These are phyloP conservation scores for Ptyas mucosa DNA, from an alignment of 2,113 vertebrate genomes.

Conservation along the genomic window DNA sequence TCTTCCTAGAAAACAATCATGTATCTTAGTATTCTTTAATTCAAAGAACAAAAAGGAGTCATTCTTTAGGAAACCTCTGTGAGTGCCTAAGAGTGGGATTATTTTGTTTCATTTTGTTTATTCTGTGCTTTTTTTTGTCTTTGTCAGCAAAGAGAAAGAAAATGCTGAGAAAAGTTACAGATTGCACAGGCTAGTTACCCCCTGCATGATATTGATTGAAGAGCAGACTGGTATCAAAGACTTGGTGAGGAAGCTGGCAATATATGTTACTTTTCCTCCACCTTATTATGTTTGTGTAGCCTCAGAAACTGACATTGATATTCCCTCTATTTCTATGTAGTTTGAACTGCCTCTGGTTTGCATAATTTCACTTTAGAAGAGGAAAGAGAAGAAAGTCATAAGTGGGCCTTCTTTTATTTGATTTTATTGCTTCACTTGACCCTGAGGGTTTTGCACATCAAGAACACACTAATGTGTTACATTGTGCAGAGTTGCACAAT, in stretches of 20 bases:
- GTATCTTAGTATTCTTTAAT: not conserved
- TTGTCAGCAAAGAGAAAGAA: not conserved
- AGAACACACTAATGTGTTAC: not conserved
- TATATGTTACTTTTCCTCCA: not conserved
- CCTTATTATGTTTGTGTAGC: not conserved
- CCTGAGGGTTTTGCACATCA: not conserved
- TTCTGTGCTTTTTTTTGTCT: not conserved
- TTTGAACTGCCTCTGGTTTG: not conserved
- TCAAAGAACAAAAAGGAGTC: not conserved
- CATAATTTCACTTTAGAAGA: not conserved
- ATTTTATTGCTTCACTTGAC: not conserved
- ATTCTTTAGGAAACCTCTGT: not conserved
- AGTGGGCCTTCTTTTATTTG: not conserved
- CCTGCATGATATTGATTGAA: not conserved
- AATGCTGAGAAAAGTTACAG: not conserved
- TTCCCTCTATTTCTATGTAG: not conserved
- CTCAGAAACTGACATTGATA: not conserved
- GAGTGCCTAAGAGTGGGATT: not conserved
- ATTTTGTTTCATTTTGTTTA: not conserved
- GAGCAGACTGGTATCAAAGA: not conserved
- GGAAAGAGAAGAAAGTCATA: not conserved
- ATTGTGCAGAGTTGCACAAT: not conserved
- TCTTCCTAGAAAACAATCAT: not conserved
- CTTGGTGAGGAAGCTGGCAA: not conserved
- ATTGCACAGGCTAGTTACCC: not conserved